Evolutionary conservation across 2,113 vertebrate genomes (phyloP).

Genomic region (Rhipidura dahli): DNA sequence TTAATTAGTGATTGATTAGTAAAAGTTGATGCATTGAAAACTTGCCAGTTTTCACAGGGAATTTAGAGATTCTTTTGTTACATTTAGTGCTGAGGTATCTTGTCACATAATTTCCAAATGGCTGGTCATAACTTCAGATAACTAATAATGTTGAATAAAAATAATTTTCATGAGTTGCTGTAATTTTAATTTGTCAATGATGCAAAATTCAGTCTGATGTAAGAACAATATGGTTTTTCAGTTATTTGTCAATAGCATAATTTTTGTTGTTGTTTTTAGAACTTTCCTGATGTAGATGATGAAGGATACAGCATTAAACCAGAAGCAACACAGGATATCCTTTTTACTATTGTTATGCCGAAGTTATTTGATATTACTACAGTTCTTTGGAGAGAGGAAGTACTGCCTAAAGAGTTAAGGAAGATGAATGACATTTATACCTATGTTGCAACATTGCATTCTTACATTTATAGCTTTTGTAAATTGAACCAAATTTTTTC

Average conservation of each 20-base stretch:
- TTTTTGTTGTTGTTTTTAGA: conserved; percentile 72
- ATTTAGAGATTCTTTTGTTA: background rate
- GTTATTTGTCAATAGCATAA: background rate
- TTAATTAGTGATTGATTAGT: background rate
- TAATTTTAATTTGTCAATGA: background rate
- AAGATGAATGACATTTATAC: background rate
- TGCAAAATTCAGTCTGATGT: background rate
- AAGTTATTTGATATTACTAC: background rate
- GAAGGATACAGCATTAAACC: conserved; percentile 97
- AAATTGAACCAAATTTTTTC: background rate
- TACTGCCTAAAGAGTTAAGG: background rate
- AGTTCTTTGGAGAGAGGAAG: background rate
- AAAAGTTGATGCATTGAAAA: background rate
- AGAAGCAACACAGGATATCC: conserved; percentile 91
- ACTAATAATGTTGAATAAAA: background rate
- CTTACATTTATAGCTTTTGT: background rate
- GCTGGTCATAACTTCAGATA: background rate
- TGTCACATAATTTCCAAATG: background rate
- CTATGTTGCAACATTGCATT: background rate
- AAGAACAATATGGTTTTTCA: background rate
- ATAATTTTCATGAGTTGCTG: background rate
- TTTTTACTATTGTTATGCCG: conserved; percentile 54
- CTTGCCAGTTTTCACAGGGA: background rate
- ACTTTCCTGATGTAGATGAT: conserved; percentile 91
- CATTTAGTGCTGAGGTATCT: background rate